Evolutionary conservation across 2,797 vertebrate genomes (phyloP).

Genomic region (Semotilus atromaculatus): DNA sequence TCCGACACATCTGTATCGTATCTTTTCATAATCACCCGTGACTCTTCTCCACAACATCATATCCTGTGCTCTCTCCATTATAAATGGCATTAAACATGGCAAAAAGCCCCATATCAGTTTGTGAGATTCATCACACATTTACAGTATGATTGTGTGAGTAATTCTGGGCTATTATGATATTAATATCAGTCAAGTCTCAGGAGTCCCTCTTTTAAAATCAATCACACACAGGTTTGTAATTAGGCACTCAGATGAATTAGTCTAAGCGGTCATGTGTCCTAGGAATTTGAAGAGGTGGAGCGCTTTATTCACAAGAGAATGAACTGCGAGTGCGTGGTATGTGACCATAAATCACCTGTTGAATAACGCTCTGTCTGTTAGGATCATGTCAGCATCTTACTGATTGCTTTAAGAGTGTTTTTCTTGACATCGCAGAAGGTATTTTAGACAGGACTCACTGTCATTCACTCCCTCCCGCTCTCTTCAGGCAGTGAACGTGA

Average conservation of each 20-base stretch:
- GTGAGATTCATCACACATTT: not conserved
- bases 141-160: not conserved
- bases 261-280: conserved; percentile 52
- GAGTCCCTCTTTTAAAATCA: conserved; percentile 28
- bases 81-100: not conserved
- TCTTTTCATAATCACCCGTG: not conserved
- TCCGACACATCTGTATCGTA: not conserved
- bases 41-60: not conserved
- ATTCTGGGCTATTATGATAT: conserved; percentile 6
- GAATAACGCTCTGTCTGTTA: not conserved
- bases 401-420: not conserved
- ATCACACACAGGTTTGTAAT: conserved; percentile 42
- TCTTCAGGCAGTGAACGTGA: conserved; percentile 85
- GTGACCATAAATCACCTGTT: not conserved
- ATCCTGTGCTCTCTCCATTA: too few species aligned
- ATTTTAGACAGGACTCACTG: not conserved
- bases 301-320: not conserved
- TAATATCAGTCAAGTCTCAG: conserved; percentile 26
- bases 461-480: not conserved
- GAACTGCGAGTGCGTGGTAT: not conserved
- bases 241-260: conserved; percentile 58
- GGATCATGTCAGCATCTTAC: not conserved
- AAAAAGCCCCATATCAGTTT: not conserved
- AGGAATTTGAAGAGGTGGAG: conserved; percentile 14
- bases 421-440: not conserved